Conservation (phyloP, 2,113 vertebrate species). For the Syngnathus typhle region DNA sequence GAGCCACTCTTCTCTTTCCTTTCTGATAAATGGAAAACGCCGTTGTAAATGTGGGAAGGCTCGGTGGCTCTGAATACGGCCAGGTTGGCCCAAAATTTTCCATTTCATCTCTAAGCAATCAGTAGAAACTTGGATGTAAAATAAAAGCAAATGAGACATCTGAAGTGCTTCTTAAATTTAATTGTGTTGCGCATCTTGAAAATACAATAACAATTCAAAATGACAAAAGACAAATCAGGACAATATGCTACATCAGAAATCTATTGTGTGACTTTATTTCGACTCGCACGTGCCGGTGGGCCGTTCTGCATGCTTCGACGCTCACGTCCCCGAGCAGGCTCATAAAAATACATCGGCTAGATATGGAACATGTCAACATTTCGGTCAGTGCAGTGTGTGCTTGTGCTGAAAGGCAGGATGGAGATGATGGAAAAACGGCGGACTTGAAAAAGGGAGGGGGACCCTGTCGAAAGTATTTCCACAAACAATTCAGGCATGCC, state of each 20-base stretch:
- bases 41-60: background rate
- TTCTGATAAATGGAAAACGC: background rate
- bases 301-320: constrained; percentile 1
- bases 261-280: constrained; percentile 14
- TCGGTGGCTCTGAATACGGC: background rate
- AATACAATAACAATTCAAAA: constrained; percentile 13
- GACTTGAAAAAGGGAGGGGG: background rate
- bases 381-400: constrained; percentile 26
- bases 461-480: constrained; percentile 44
- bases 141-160: constrained; percentile 5
- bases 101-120: too few relatives aligned
- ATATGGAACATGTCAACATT: constrained; percentile 7
- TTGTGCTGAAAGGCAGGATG: constrained; percentile 34
- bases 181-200: constrained; percentile 33
- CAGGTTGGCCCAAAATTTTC: too few relatives aligned
- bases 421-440: constrained; percentile 14
- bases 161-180: constrained; percentile 26
- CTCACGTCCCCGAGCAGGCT: constrained; percentile 14
- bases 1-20: background rate
- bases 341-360: background rate
- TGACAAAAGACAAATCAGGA: background rate
- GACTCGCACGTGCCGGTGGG: constrained; percentile 11
- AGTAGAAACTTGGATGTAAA: background rate
- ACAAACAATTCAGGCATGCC: constrained; percentile 18
- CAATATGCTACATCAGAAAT: background rate